A percentile compares a stretch with the other conserved stretches of the same genome.
Conservation (phyloP, 2,888 invertebrate species). For the Pandemis heparana region DNA sequence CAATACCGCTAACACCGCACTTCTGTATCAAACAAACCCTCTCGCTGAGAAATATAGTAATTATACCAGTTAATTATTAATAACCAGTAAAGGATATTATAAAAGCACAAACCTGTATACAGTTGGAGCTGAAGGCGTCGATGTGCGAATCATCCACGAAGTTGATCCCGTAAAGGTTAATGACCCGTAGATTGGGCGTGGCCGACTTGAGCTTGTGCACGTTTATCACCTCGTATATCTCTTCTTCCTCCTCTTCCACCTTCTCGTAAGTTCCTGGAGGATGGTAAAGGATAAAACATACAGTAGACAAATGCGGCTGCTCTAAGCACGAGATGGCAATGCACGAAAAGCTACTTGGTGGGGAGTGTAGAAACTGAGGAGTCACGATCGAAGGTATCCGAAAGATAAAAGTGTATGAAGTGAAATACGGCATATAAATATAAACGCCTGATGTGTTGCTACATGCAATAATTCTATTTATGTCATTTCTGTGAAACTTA, state of each 20-base stretch:
- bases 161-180: slow-evolving; percentile 99
- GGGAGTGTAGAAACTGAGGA: no score
- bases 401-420: no score
- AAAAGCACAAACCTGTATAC: slow-evolving; percentile 89
- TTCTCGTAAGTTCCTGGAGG: slow-evolving; percentile 96
- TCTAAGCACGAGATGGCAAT: no score
- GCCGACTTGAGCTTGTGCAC: slow-evolving; percentile 99
- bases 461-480: background rate
- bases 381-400: no score
- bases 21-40: no score
- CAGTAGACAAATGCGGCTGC: no score
- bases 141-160: slow-evolving; percentile 99
- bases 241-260: slow-evolving; percentile 99
- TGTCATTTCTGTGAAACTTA: no score
- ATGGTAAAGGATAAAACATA: background rate
- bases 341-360: no score
- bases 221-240: slow-evolving; percentile 99
- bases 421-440: background rate
- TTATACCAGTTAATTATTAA: no score
- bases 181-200: slow-evolving; percentile 98
- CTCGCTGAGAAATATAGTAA: no score
- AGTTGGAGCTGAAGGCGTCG: slow-evolving; percentile 98
- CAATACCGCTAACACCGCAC: no score
- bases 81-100: no score
- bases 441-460: background rate